Conservation (phyloP, 2,113 vertebrate genomes). For the Setophaga petechia region DNA sequence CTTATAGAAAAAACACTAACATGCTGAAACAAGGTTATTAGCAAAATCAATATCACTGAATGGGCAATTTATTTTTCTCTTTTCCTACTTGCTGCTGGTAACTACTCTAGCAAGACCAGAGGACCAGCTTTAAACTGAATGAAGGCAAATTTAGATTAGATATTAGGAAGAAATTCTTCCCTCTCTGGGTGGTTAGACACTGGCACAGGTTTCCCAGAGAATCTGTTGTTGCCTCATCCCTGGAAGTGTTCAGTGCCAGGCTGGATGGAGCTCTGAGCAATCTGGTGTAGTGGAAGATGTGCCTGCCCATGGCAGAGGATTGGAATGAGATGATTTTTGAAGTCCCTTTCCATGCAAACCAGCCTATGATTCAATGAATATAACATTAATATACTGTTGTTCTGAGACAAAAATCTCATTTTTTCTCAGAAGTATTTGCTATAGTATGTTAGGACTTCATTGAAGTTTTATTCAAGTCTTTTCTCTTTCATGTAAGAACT, state of each 20-base stretch:
- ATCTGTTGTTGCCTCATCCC: neutral
- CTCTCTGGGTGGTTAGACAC: neutral
- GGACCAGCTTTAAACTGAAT: neutral
- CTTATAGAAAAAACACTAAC: neutral
- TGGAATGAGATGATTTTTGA: neutral
- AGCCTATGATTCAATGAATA: neutral
- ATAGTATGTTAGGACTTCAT: neutral
- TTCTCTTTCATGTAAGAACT: neutral
- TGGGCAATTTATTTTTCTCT: neutral
- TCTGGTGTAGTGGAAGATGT: neutral
- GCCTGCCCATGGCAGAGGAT: too few relatives aligned
- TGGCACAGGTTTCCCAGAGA: neutral
- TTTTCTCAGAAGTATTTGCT: neutral
- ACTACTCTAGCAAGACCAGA: neutral
- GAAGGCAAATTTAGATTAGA: neutral
- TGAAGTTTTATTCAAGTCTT: neutral
- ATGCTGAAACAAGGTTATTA: conserved; percentile 13
- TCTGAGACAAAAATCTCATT: neutral
- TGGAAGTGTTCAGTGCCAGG: neutral
- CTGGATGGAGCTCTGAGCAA: neutral
- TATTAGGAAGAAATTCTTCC: neutral
- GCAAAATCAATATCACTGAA: conserved; percentile 5
- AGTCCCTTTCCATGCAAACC: neutral
- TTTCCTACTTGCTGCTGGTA: neutral
- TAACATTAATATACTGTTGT: neutral